Conservation (phyloP, 2,113 vertebrate species). For the Stomatorhinus ivindoensis region DNA sequence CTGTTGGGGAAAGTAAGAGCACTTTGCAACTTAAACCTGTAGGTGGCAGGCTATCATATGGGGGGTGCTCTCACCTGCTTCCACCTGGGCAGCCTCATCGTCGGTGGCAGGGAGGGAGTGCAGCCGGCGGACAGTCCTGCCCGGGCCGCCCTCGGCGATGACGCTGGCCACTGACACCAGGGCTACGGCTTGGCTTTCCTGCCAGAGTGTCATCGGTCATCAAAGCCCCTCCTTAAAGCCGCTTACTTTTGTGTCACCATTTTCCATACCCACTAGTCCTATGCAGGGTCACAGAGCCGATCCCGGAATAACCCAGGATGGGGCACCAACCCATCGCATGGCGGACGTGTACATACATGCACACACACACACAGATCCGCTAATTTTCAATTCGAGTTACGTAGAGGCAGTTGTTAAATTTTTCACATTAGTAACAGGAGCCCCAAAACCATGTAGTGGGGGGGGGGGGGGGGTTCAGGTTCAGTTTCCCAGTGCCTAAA, state of each 20-base stretch:
- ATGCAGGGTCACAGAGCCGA: not conserved
- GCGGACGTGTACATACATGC: not conserved
- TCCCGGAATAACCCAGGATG: not conserved
- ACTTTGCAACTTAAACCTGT: not conserved
- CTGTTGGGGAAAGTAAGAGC: not conserved
- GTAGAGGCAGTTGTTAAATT: not conserved
- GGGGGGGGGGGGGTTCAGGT: not conserved
- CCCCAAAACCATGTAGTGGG: not conserved
- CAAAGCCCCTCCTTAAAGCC: not conserved
- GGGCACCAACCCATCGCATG: not conserved
- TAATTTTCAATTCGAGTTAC: not conserved
- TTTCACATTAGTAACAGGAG: not conserved
- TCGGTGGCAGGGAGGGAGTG: slow-evolving; percentile 36
- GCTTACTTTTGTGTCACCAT: not conserved
- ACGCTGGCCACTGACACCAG: slow-evolving; percentile 67
- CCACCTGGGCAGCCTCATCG: slow-evolving; percentile 59
- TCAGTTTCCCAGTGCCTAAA: not conserved
- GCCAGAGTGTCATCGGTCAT: not conserved
- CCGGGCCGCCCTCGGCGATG: slow-evolving; percentile 44
- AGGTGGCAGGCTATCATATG: not conserved
- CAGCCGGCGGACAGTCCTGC: slow-evolving; percentile 58
- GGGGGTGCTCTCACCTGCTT: slow-evolving; percentile 55
- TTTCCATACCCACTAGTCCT: not conserved
- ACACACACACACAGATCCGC: not conserved
- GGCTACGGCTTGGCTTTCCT: slow-evolving; percentile 81